Percentiles rank a stretch among this genome's conserved stretches.
Evolutionary conservation across 2,113 vertebrate species (phyloP).

Genomic region (Ceyx margarethae): DNA sequence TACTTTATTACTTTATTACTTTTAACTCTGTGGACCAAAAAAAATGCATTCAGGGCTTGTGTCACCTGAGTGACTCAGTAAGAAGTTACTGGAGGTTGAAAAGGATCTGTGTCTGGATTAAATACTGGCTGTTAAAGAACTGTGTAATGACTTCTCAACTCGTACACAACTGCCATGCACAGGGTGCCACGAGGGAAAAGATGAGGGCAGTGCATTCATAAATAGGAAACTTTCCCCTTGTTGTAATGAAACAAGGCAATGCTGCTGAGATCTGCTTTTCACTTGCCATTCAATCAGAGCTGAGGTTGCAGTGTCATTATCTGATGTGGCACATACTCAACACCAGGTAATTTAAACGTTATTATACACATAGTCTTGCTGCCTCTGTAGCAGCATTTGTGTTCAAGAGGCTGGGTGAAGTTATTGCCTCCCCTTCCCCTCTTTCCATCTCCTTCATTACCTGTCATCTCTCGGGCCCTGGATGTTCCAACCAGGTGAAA

Average conservation of each 20-base stretch:
- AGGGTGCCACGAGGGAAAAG: not conserved
- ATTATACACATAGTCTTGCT: not conserved
- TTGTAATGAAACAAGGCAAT: not conserved
- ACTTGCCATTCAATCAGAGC: conserved; percentile 21
- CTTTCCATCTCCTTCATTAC: not conserved
- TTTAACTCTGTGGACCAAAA: not conserved
- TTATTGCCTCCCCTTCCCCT: not conserved
- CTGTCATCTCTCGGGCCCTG: not conserved
- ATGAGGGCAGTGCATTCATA: not conserved
- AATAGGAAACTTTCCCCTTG: conserved; percentile 7
- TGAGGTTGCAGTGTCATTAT: not conserved
- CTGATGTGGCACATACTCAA: not conserved
- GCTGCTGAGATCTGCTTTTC: conserved; percentile 2
- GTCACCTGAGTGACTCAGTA: not conserved
- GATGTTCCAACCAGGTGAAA: not conserved
- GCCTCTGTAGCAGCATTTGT: not conserved
- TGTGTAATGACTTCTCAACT: conserved; percentile 1
- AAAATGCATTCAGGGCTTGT: not conserved
- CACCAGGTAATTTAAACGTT: conserved; percentile 8
- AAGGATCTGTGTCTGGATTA: not conserved
- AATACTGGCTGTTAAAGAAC: not conserved
- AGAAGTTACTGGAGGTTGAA: not conserved
- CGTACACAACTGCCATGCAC: not conserved
- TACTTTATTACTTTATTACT: no score
- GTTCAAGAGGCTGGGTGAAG: not conserved